Conservation (phyloP, 2,888 invertebrate species). For the Campaea margaritaria region DNA sequence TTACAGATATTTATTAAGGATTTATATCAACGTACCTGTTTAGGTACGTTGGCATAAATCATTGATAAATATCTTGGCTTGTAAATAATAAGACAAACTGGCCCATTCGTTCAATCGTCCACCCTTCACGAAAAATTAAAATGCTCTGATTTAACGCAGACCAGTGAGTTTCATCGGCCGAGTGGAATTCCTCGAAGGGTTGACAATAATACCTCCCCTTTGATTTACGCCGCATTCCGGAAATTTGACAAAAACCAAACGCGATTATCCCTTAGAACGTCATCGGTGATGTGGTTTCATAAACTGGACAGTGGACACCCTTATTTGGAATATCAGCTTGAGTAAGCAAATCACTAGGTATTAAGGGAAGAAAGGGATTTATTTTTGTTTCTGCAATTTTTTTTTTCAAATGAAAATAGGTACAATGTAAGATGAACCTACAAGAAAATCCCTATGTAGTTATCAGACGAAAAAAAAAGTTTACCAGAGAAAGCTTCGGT, state of each 20-base stretch:
- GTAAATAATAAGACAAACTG: not conserved
- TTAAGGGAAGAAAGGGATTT: too few species aligned
- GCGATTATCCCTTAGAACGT: slow-evolving; percentile 56
- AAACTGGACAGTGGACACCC: slow-evolving; percentile 45
- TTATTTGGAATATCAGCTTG: slow-evolving; percentile 40
- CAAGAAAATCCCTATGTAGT: too few species aligned
- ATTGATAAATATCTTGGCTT: too few species aligned
- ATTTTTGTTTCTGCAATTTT: too few species aligned
- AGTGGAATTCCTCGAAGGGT: slow-evolving; percentile 17
- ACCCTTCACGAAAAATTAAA: not conserved
- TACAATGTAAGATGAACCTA: too few species aligned
- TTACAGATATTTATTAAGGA: too few species aligned
- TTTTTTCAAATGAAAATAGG: too few species aligned
- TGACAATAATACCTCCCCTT: slow-evolving; percentile 37
- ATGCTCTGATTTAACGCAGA: not conserved
- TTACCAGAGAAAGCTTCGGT: too few species aligned
- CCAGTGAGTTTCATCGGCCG: slow-evolving; percentile 7
- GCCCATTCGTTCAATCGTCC: not conserved
- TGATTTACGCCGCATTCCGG: slow-evolving; percentile 37
- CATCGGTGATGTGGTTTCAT: slow-evolving; percentile 61
- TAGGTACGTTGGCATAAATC: too few species aligned
- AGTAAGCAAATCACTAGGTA: slow-evolving; percentile 31
- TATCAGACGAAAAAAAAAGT: too few species aligned
- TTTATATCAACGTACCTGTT: too few species aligned
- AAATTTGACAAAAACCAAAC: slow-evolving; percentile 50